These are phyloP conservation scores for Rhadina sibilatrix DNA, from an alignment of 2,113 vertebrate genomes.

Conservation along the genomic window DNA sequence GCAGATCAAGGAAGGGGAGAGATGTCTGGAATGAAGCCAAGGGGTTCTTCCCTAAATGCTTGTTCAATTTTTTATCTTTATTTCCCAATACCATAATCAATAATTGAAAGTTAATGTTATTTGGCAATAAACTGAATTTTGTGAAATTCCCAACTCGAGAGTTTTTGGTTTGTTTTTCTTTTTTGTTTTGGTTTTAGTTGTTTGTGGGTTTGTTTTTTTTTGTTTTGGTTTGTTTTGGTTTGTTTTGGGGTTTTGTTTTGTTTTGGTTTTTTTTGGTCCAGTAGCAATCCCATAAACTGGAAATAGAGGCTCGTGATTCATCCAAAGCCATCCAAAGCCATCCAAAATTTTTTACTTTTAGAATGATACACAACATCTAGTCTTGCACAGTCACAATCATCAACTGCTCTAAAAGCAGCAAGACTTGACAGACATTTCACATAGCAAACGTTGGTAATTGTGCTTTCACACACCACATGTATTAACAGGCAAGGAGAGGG, in stretches of 20 bases:
- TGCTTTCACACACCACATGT: rapidly evolving
- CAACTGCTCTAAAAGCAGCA: not conserved
- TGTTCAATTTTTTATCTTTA: not conserved
- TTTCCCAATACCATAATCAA: not conserved
- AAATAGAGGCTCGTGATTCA: not conserved
- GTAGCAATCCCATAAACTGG: not conserved
- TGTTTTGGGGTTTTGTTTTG: no score
- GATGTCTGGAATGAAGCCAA: not conserved
- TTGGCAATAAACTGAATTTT: not conserved
- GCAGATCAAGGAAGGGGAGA: not conserved
- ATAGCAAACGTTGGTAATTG: not conserved
- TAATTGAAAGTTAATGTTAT: not conserved
- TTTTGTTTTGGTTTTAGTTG: no score
- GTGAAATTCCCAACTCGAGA: not conserved
- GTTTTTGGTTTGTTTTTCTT: not conserved
- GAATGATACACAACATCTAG: not conserved
- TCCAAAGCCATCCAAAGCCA: not conserved
- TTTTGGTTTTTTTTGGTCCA: no score
- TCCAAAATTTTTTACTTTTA: no score
- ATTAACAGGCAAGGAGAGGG: not conserved
- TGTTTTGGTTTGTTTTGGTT: no score
- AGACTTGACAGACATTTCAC: not conserved
- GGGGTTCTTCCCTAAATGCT: not conserved
- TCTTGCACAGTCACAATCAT: not conserved
- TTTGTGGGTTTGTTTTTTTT: no score